Evolutionary conservation across 2,797 vertebrate species (phyloP).

Genomic region (Crocodylus rhombifer): DNA sequence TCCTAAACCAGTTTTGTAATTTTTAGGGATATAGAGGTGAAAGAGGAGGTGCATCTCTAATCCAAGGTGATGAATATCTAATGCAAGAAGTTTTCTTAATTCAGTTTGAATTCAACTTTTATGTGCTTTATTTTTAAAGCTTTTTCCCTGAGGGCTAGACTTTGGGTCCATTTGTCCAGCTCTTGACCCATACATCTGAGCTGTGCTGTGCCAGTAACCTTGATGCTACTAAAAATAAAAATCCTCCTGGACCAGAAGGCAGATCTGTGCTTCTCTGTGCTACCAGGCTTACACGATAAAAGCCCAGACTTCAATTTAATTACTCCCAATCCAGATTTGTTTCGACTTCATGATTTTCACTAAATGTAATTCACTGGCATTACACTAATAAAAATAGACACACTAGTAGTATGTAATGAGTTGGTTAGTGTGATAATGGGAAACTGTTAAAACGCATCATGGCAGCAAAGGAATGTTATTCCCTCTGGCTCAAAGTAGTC

Average conservation of each 20-base stretch:
- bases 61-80: neutral
- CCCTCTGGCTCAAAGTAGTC: slow-evolving; percentile 6
- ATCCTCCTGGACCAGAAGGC: slow-evolving; percentile 32
- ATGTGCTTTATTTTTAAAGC: neutral
- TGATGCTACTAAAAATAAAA: neutral
- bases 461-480: slow-evolving; percentile 14
- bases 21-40: no score
- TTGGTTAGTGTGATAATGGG: slow-evolving; percentile 65
- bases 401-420: slow-evolving; percentile 49
- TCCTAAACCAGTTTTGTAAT: no score
- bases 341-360: no score
- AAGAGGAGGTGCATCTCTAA: no score
- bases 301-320: slow-evolving; percentile 54
- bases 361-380: slow-evolving; percentile 51
- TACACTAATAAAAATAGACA: slow-evolving; percentile 58
- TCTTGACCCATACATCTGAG: neutral
- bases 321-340: slow-evolving; percentile 44
- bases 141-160: neutral
- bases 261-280: neutral
- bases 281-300: slow-evolving; percentile 41
- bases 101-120: neutral
- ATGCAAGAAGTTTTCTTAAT: neutral
- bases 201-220: neutral
- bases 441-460: slow-evolving; percentile 57
- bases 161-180: neutral